Percentiles rank a stretch among this genome's conserved stretches.
phyloP scores from a whole-genome alignment of 2,888 invertebrate species.

The Anoplius nigerrimus region DNA sequence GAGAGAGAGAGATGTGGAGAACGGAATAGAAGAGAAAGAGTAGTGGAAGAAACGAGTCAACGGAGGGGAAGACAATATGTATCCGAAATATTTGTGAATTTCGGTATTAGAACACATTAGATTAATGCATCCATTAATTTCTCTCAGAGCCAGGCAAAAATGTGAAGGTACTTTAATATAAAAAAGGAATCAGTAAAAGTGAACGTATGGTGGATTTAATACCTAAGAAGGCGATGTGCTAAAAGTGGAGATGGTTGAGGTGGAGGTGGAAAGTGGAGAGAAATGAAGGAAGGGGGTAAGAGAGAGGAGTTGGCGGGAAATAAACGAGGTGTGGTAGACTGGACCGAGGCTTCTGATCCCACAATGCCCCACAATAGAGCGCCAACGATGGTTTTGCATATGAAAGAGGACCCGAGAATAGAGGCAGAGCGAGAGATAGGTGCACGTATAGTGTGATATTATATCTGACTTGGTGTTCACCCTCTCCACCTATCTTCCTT shows the following conservation, averaged over 20 bases:
- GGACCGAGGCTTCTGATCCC: slow-evolving; percentile 66
- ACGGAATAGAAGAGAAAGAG: slow-evolving; percentile 1
- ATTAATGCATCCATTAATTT: neutral
- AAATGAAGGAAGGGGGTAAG: slow-evolving; percentile 28
- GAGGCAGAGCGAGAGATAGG: slow-evolving; percentile 46
- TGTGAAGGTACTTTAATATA: neutral
- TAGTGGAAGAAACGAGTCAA: too few species aligned
- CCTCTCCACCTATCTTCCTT: slow-evolving; percentile 8
- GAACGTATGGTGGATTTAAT: too few species aligned
- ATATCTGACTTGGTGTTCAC: slow-evolving; percentile 59
- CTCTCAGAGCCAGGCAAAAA: neutral
- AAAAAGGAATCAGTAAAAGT: too few species aligned
- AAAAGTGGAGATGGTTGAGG: neutral
- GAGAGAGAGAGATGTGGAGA: slow-evolving; percentile 9
- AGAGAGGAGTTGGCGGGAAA: slow-evolving; percentile 59
- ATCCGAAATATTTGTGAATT: slow-evolving; percentile 32
- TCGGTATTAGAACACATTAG: neutral
- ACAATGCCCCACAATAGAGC: slow-evolving; percentile 70
- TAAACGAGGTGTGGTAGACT: slow-evolving; percentile 70
- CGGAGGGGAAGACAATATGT: slow-evolving; percentile 49
- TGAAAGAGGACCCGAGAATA: slow-evolving; percentile 66
- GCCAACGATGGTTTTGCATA: slow-evolving; percentile 71
- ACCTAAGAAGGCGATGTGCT: slow-evolving; percentile 1
- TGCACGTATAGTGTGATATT: slow-evolving; percentile 58
- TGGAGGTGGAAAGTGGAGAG: slow-evolving; percentile 11